A percentile compares a stretch with the other conserved stretches of the same genome.
These are phyloP conservation scores for Macrostomum cliftonense DNA, from an alignment of 2,888 invertebrate species.

Conservation along the genomic window DNA sequence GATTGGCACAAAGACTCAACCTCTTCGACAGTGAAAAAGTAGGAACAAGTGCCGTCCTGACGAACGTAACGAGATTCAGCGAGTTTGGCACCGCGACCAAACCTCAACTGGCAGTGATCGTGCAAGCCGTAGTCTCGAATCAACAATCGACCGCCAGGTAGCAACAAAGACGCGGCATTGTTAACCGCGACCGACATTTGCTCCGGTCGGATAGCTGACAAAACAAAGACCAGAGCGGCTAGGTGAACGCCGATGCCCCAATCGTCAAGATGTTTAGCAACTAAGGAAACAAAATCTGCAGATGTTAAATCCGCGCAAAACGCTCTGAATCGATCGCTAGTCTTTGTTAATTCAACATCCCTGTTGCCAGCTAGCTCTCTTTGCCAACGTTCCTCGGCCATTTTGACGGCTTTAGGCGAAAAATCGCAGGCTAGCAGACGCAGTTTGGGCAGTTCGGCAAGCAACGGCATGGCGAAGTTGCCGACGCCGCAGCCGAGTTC, in stretches of 20 bases:
- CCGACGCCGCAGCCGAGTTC: constrained; percentile 93
- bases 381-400: constrained; percentile 46
- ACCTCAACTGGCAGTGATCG: constrained; percentile 85
- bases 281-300: neutral
- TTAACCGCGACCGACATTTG: constrained; percentile 47
- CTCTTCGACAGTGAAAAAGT: constrained; percentile 46
- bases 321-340: neutral
- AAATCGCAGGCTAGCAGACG: constrained; percentile 58
- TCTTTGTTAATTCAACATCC: too few relatives aligned
- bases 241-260: constrained; percentile 50
- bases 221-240: constrained; percentile 72
- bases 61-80: constrained; percentile 77
- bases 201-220: constrained; percentile 76
- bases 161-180: constrained; percentile 42
- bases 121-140: constrained; percentile 82
- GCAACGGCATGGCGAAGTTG: constrained; percentile 75
- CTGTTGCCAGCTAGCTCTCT: too few relatives aligned
- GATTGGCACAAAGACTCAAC: constrained; percentile 47
- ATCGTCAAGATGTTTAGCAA: neutral
- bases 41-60: constrained; percentile 76
- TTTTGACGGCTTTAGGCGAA: constrained; percentile 67
- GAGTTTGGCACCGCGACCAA: constrained; percentile 76
- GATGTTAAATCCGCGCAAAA: neutral
- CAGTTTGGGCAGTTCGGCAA: constrained; percentile 55
- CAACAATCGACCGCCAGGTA: constrained; percentile 56